These are phyloP conservation scores for Nothura maculosa DNA, from an alignment of 2,797 vertebrate species.

Conservation along the genomic window DNA sequence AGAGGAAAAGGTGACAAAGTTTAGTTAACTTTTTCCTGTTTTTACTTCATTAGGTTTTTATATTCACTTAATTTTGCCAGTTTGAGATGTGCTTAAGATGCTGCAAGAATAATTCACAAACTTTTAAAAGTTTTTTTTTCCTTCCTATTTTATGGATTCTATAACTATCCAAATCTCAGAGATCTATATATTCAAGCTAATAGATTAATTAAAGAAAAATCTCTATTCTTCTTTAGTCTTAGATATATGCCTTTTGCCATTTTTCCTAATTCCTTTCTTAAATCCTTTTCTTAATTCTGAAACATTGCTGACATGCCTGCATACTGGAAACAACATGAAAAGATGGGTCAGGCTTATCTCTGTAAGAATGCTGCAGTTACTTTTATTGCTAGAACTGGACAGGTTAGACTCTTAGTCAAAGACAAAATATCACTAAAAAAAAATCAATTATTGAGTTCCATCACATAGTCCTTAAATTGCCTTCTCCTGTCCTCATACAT, in stretches of 20 bases:
- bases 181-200: neutral
- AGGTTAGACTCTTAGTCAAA: neutral
- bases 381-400: neutral
- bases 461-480: neutral
- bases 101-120: neutral
- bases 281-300: neutral
- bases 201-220: neutral
- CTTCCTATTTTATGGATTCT: neutral
- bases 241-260: neutral
- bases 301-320: neutral
- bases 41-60: neutral
- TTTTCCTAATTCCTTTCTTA: neutral
- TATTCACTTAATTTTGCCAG: neutral
- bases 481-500: neutral
- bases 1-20: neutral
- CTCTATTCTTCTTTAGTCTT: neutral
- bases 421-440: neutral
- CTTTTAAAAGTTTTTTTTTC: neutral
- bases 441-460: neutral
- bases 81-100: neutral
- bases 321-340: neutral
- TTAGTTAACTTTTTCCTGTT: neutral
- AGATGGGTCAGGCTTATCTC: neutral
- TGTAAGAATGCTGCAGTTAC: neutral
- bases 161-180: neutral